Evolutionary conservation across 2,113 vertebrate species (phyloP), one percentile per base, ranked within the genome.

Genomic region (Eurystomus gularis): DNA sequence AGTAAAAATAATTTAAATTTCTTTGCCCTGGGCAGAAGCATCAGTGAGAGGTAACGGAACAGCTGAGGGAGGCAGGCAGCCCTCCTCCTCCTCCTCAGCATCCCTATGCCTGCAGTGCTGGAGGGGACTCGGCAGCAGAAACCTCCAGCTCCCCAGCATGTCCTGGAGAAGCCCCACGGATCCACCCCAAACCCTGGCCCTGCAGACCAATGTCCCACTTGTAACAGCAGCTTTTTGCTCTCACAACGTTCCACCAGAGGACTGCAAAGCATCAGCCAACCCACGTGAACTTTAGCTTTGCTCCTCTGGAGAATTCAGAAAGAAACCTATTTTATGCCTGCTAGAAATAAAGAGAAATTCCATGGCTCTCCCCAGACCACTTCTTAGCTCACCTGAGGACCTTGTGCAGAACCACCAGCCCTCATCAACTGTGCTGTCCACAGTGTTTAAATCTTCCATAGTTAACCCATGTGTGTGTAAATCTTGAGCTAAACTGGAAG

Each of bases 81-180:
- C 19, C 48, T 62, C 37, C 37, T 62, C 60, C 25, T 62, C 62
- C 18, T 64, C 61, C 57, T 49, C 20, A 23, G 24, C 29, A 40
- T 35, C 3, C 17, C 40, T 64, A 57, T 20, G 17, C 62, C 55
- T 21, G 35, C 5, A 2, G 8, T 13, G 10, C 14, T 17, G 24
- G 49, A 17, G 57, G 35, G n/a, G 31, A 23, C 11, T 2, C 18
- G 26, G 46, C 60, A 4, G 14, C 61, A 61, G 61, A 44, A 14
- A 8, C 61, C 39, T 14, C 26, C 54, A 8, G 9, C 21, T 35
- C 17, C 26, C 15, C 33, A 25, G 48, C 2, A 5, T 2, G 0
- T 44, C 62, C 23, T 2, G 14, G 60, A 17, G 69, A 42, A 57
- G 42, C 37, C 37, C 52, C 86, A 17, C 3, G 1, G 71, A 75